Conservation (phyloP, 2,888 invertebrate genomes). For the Ochropleura plecta region DNA sequence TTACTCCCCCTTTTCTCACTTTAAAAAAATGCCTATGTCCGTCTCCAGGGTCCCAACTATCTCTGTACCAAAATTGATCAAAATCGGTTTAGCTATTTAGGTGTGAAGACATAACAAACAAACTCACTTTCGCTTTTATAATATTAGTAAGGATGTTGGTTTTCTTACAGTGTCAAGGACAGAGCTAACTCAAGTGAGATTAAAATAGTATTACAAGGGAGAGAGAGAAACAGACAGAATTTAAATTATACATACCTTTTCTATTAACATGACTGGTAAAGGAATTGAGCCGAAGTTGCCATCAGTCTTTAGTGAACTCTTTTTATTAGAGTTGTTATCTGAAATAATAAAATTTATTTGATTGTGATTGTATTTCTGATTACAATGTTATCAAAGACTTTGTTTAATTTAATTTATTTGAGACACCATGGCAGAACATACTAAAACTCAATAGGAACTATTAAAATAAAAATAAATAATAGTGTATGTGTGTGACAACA, state of each 20-base stretch:
- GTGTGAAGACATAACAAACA: no score
- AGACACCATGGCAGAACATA: no score
- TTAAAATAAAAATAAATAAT: no score
- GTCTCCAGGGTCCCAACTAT: no score
- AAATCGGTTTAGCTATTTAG: no score
- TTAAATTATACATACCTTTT: slow-evolving; percentile 58
- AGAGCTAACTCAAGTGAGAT: not conserved
- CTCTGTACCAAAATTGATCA: no score
- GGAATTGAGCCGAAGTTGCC: slow-evolving; percentile 64
- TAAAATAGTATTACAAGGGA: not conserved
- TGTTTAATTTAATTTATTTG: no score
- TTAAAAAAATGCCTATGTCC: no score
- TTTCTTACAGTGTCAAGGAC: not conserved
- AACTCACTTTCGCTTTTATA: no score
- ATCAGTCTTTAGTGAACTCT: slow-evolving; percentile 51
- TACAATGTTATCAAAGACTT: not conserved
- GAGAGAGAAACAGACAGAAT: not conserved
- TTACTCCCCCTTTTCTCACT: no score
- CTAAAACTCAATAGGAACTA: no score
- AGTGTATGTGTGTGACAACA: no score
- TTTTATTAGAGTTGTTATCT: slow-evolving; percentile 59
- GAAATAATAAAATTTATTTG: slow-evolving; percentile 32
- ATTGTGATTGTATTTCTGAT: not conserved
- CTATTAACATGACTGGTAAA: slow-evolving; percentile 64
- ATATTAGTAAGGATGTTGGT: not conserved